A percentile compares a stretch with the other conserved stretches of the same genome.
phyloP scores from a whole-genome alignment of 1,140 invertebrate species.

The Macrotrachela quadricornifera region DNA sequence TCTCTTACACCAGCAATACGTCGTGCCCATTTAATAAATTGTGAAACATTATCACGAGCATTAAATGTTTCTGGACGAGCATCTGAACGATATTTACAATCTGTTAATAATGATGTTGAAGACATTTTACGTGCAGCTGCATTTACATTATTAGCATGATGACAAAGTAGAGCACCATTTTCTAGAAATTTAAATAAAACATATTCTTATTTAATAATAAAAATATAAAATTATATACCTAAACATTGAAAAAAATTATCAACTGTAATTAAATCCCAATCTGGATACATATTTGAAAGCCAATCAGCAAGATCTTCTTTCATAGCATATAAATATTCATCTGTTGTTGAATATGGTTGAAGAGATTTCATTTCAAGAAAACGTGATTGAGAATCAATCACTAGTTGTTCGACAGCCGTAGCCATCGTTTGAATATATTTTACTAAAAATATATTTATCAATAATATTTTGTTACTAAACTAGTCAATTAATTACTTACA shows the following conservation, averaged over 20 bases:
- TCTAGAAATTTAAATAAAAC: conserved; percentile 37
- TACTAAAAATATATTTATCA: too few species aligned
- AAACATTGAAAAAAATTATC: conserved; percentile 68
- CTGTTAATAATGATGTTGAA: neutral
- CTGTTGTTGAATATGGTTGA: conserved; percentile 22
- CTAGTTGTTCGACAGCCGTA: too few species aligned
- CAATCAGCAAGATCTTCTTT: conserved; percentile 77
- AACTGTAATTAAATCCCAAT: conserved; percentile 48
- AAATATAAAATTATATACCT: too few species aligned
- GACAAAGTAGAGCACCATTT: conserved; percentile 71
- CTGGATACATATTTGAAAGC: conserved; percentile 64
- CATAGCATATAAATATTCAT: conserved; percentile 31
- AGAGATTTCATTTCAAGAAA: conserved; percentile 17
- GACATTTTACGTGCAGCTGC: conserved; percentile 45
- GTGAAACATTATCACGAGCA: conserved; percentile 81
- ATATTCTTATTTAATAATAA: too few species aligned
- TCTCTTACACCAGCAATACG: conserved; percentile 58
- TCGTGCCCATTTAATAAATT: conserved; percentile 76
- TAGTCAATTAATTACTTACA: too few species aligned
- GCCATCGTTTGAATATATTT: too few species aligned
- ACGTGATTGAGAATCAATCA: too few species aligned
- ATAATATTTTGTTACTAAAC: too few species aligned
- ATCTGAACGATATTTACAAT: conserved; percentile 44
- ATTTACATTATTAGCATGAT: conserved; percentile 78
- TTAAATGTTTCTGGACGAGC: conserved; percentile 68